These are phyloP conservation scores for Sardinella longiceps DNA, from an alignment of 2,797 vertebrate genomes.

Conservation along the genomic window DNA sequence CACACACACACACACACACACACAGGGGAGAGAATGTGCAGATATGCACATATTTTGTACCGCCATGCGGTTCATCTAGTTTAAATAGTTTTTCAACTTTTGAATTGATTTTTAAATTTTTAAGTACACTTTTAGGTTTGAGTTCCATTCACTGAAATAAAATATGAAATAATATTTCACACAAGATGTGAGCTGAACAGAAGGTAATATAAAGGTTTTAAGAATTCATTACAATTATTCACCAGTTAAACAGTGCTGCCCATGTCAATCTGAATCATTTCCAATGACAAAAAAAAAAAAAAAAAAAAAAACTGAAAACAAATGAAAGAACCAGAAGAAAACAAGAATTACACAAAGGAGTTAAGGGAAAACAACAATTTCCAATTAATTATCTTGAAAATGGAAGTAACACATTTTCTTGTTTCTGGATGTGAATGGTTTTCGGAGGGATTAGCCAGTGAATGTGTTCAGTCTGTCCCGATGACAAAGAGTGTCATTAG, in stretches of 20 bases:
- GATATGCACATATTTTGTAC: no score
- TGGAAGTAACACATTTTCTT: constrained; percentile 43
- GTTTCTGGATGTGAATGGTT: constrained; percentile 31
- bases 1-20: background rate
- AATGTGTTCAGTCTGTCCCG: constrained; percentile 27
- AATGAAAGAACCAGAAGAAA: constrained; percentile 20
- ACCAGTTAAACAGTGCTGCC: constrained; percentile 43
- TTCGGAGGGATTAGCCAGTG: constrained; percentile 49
- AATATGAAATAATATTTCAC: background rate
- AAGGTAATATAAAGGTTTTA: constrained; percentile 37
- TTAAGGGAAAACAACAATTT: constrained; percentile 47
- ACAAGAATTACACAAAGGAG: constrained; percentile 50
- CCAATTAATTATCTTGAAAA: constrained; percentile 55
- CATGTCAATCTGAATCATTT: constrained; percentile 44
- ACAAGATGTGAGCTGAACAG: background rate
- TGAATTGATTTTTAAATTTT: background rate
- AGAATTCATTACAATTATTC: constrained; percentile 31
- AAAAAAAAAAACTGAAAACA: background rate
- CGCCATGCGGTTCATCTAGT: no score
- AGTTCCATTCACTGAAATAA: background rate
- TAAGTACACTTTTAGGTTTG: background rate
- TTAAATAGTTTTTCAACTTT: background rate
- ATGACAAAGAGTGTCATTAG: constrained; percentile 49
- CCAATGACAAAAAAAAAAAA: constrained; percentile 36
- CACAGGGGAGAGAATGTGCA: no score